Evolutionary conservation across 2,888 invertebrate species (phyloP).

Genomic region (Loripinus fragilis): DNA sequence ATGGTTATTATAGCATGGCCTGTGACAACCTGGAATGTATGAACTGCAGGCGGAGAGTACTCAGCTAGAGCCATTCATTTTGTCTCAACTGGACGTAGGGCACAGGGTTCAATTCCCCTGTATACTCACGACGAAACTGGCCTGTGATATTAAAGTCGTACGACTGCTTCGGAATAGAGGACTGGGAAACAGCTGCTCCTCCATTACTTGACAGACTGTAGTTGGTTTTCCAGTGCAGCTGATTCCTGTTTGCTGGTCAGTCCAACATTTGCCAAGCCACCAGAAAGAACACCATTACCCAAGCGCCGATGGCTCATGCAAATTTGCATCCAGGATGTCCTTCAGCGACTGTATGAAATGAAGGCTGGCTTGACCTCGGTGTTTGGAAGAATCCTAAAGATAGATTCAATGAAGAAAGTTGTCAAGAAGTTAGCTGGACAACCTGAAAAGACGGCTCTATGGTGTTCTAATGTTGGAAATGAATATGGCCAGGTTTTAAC

Average conservation of each 20-base stretch:
- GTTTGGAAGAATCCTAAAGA: slow-evolving; percentile 65
- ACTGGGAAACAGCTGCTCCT: slow-evolving; percentile 56
- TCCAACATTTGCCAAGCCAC: slow-evolving; percentile 39
- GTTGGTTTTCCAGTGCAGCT: slow-evolving; percentile 27
- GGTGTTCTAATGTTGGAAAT: slow-evolving; percentile 58
- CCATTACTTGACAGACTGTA: slow-evolving; percentile 49
- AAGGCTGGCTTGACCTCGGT: slow-evolving; percentile 63
- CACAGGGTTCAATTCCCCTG: slow-evolving; percentile 55
- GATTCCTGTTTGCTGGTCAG: slow-evolving; percentile 19
- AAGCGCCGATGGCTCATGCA: slow-evolving; percentile 57
- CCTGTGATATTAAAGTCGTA: slow-evolving; percentile 56
- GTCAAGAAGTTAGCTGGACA: slow-evolving; percentile 54
- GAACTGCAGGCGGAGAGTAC: slow-evolving; percentile 36
- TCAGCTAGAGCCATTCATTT: slow-evolving; percentile 53
- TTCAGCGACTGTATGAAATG: slow-evolving; percentile 53
- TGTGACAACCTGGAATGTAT: slow-evolving; percentile 54
- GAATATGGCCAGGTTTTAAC: slow-evolving; percentile 54
- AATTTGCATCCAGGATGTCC: slow-evolving; percentile 52
- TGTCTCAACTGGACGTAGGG: slow-evolving; percentile 59
- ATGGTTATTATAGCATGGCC: slow-evolving; percentile 58
- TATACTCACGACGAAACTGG: slow-evolving; percentile 52
- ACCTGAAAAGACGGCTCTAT: slow-evolving; percentile 49
- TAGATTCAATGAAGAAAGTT: slow-evolving; percentile 69
- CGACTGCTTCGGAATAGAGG: slow-evolving; percentile 51
- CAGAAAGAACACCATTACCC: slow-evolving; percentile 38